phyloP scores from a whole-genome alignment of 2,888 invertebrate genomes.

The Ferdinandea cuprea region DNA sequence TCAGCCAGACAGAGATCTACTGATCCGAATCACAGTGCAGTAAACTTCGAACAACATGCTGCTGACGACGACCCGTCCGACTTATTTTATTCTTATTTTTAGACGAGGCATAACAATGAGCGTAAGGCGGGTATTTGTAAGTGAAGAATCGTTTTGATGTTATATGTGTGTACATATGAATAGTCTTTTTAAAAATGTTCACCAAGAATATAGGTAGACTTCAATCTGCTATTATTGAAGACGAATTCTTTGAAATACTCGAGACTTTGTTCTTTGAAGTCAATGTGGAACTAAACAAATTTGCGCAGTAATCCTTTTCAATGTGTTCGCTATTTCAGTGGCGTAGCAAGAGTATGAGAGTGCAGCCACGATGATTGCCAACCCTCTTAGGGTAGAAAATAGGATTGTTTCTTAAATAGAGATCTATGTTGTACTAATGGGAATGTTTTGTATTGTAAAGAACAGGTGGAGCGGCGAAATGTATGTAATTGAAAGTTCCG shows the following conservation, averaged over 20 bases:
- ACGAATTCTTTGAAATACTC: neutral
- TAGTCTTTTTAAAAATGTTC: conserved; percentile 10
- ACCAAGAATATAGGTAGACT: neutral
- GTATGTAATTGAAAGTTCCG: no score
- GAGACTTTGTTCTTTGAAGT: conserved; percentile 8
- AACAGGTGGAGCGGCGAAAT: no score
- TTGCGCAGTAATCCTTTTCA: neutral
- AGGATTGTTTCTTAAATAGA: no score
- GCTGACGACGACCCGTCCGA: neutral
- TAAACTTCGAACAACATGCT: conserved; percentile 27
- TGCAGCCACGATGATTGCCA: no score
- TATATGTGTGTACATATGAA: neutral
- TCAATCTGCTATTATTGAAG: neutral
- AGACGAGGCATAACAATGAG: neutral
- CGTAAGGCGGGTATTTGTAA: no score
- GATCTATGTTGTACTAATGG: no score
- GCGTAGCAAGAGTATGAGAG: no score
- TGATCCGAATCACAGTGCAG: conserved; percentile 36
- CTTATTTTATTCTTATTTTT: neutral
- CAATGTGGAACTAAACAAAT: neutral
- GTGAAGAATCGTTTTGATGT: conserved; percentile 1
- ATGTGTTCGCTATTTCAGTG: neutral
- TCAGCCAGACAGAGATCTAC: conserved; percentile 8
- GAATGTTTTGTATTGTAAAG: no score
- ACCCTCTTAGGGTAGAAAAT: no score